phyloP scores from a whole-genome alignment of 2,888 invertebrate genomes.

The Matsumyia berberina region DNA sequence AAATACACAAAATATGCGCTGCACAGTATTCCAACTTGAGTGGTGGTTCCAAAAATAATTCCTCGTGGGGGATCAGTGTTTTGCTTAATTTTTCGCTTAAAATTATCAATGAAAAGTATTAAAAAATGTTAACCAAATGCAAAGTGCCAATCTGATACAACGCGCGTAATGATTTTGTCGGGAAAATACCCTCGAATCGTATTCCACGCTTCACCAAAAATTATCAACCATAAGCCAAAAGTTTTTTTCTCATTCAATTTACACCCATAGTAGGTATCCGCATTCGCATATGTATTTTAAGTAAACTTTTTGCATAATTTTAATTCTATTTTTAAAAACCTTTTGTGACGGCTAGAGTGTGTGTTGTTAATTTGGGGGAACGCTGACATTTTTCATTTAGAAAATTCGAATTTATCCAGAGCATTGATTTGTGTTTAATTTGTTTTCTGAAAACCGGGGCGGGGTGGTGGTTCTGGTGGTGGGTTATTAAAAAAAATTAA shows the following conservation, averaged over 20 bases:
- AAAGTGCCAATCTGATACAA: background rate
- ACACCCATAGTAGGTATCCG: background rate
- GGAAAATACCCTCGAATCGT: background rate
- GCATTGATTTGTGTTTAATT: background rate
- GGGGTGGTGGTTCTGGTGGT: background rate
- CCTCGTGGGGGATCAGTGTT: background rate
- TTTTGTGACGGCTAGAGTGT: background rate
- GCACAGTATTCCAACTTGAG: background rate
- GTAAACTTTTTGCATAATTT: background rate
- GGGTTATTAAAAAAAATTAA: background rate
- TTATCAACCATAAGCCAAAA: background rate
- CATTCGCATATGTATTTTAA: background rate
- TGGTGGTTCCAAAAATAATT: background rate
- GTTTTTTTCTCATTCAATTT: background rate
- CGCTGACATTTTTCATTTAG: too few relatives aligned
- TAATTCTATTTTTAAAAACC: background rate
- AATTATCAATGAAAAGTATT: constrained; percentile 8
- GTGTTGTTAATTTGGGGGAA: background rate
- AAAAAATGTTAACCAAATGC: background rate
- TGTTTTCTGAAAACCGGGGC: background rate
- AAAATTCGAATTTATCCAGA: too few relatives aligned
- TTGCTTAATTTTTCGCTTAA: background rate
- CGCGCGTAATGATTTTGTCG: background rate
- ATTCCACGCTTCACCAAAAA: background rate
- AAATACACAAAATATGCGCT: background rate